phyloP scores from a whole-genome alignment of 2,113 vertebrate genomes.

The Copsychus sechellarum region DNA sequence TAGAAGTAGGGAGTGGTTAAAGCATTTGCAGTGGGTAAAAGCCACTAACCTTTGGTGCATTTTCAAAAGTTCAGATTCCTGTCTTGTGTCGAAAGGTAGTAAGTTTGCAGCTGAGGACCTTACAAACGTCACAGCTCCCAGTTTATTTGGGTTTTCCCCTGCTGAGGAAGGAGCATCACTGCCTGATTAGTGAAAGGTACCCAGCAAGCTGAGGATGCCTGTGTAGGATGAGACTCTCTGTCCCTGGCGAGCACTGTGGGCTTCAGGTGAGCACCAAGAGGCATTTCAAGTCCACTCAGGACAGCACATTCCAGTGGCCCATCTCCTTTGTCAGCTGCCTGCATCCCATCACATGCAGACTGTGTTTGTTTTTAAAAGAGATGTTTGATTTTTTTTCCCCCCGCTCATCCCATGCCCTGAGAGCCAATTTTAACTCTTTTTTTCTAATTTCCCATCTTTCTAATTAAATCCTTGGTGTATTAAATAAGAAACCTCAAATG shows the following conservation, averaged over 20 bases:
- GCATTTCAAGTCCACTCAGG: neutral
- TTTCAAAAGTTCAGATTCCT: neutral
- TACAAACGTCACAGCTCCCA: neutral
- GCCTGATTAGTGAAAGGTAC: neutral
- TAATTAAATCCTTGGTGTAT: conserved; percentile 14
- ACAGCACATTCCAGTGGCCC: rapidly evolving
- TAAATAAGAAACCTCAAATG: neutral
- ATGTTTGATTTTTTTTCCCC: neutral
- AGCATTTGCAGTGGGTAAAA: neutral
- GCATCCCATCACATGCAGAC: rapidly evolving
- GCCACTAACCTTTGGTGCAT: neutral
- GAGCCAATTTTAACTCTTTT: neutral
- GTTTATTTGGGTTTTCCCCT: neutral
- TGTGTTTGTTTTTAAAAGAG: neutral
- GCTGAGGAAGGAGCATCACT: neutral
- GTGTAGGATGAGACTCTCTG: neutral
- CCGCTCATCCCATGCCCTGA: neutral
- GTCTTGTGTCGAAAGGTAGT: neutral
- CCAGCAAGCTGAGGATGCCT: rapidly evolving
- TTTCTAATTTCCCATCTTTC: neutral
- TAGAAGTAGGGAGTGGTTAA: neutral
- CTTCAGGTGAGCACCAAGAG: neutral
- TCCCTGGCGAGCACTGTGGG: rapidly evolving
- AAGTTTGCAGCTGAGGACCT: neutral
- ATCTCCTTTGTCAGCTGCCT: neutral